Conservation (phyloP, 2,888 invertebrate species). For the Lamellibrachia columna region DNA sequence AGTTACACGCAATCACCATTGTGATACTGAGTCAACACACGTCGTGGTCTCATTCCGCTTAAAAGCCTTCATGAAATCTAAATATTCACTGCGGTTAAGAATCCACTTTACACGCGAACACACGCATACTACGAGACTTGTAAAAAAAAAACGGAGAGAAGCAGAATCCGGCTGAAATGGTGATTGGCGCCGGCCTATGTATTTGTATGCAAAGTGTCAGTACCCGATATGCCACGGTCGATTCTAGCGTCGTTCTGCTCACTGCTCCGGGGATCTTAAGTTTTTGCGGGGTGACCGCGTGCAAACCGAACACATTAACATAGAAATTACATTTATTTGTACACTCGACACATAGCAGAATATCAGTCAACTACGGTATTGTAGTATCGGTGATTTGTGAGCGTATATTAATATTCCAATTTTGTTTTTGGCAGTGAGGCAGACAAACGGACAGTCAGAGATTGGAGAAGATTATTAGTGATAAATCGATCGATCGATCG, state of each 20-base stretch:
- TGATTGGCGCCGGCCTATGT: not conserved
- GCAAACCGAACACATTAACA: not conserved
- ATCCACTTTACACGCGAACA: not conserved
- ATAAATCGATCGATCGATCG: too few relatives aligned
- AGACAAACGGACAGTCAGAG: too few relatives aligned
- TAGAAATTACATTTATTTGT: not conserved
- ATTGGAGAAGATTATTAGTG: too few relatives aligned
- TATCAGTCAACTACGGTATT: not conserved
- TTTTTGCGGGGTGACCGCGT: not conserved
- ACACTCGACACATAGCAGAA: not conserved
- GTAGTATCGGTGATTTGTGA: too few relatives aligned
- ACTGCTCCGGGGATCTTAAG: not conserved
- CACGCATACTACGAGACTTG: not conserved
- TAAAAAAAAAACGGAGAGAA: not conserved
- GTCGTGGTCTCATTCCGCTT: not conserved
- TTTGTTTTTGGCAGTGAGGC: too few relatives aligned
- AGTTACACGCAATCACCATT: not conserved
- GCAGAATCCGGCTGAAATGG: not conserved
- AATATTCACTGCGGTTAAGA: not conserved
- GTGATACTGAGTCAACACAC: not conserved
- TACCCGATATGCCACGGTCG: not conserved
- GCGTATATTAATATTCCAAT: too few relatives aligned
- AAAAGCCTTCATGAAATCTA: not conserved
- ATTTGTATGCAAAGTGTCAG: conserved; percentile 9
- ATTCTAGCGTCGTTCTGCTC: not conserved